Conservation (phyloP, 2,113 vertebrate genomes). For the Prochilodus magdalenae region DNA sequence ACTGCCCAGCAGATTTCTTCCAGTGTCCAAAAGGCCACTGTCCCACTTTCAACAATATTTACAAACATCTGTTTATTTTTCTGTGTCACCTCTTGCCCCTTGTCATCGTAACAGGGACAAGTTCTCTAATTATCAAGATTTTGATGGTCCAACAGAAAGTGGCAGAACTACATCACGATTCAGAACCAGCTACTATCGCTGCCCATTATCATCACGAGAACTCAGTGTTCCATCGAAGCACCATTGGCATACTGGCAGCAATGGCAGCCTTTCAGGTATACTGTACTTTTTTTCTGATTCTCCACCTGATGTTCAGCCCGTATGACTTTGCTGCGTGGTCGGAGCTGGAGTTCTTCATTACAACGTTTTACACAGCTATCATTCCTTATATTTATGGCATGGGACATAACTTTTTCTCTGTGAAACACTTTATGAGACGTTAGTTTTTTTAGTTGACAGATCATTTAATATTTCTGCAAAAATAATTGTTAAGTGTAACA, state of each 20-base stretch:
- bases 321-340: conserved; percentile 57
- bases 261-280: conserved; percentile 75
- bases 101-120: conserved; percentile 66
- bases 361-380: conserved; percentile 69
- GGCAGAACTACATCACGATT: conserved; percentile 36
- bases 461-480: no score
- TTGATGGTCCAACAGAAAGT: conserved; percentile 62
- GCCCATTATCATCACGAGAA: conserved; percentile 14
- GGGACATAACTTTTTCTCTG: conserved; percentile 71
- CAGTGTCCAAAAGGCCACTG: conserved; percentile 62
- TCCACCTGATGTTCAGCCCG: conserved; percentile 58
- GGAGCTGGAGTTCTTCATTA: conserved; percentile 72
- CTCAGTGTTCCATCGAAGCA: conserved; percentile 59
- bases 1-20: conserved; percentile 70
- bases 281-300: conserved; percentile 73
- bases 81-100: conserved; percentile 71
- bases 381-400: conserved; percentile 77
- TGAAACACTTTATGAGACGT: conserved; percentile 51
- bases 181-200: background rate
- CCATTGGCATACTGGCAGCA: conserved; percentile 67
- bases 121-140: conserved; percentile 66
- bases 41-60: conserved; percentile 55
- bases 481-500: no score
- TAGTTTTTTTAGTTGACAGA: background rate
- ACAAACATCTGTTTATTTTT: conserved; percentile 68